A percentile compares a stretch with the other conserved stretches of the same genome.
Conservation (phyloP, 2,888 invertebrate species). For the Drosophila dives region DNA sequence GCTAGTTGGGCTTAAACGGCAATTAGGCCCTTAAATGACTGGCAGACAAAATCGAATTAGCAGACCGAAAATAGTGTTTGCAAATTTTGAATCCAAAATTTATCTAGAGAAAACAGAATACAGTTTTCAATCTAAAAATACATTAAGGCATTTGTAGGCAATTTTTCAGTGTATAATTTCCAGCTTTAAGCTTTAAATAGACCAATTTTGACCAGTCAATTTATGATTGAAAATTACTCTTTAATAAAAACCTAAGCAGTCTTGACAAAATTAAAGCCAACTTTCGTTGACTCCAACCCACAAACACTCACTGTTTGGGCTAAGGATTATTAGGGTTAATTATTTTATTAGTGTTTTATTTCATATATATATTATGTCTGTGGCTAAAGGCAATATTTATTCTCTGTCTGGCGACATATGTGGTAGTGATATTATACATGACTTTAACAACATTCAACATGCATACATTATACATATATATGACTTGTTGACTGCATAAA, state of each 20-base stretch:
- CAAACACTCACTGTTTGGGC: not conserved
- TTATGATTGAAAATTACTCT: not conserved
- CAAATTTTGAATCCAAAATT: not conserved
- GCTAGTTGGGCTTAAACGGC: slow-evolving; percentile 5
- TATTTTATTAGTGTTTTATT: too few relatives aligned
- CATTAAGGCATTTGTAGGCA: not conserved
- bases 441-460: slow-evolving; percentile 31
- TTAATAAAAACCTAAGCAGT: not conserved
- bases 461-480: slow-evolving; percentile 8
- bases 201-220: not conserved
- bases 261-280: not conserved
- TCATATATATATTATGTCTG: slow-evolving; percentile 4
- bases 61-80: not conserved
- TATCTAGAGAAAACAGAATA: not conserved
- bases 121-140: not conserved
- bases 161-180: not conserved
- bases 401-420: slow-evolving; percentile 22
- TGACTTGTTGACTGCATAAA: slow-evolving; percentile 61
- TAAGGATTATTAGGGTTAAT: not conserved
- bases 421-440: slow-evolving; percentile 19
- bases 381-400: slow-evolving; percentile 17
- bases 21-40: not conserved
- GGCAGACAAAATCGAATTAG: not conserved
- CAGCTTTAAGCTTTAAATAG: not conserved
- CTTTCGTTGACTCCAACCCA: not conserved